A percentile compares a stretch with the other conserved stretches of the same genome.
Evolutionary conservation across 2,113 vertebrate species (phyloP).

Genomic region (Isurus oxyrinchus): DNA sequence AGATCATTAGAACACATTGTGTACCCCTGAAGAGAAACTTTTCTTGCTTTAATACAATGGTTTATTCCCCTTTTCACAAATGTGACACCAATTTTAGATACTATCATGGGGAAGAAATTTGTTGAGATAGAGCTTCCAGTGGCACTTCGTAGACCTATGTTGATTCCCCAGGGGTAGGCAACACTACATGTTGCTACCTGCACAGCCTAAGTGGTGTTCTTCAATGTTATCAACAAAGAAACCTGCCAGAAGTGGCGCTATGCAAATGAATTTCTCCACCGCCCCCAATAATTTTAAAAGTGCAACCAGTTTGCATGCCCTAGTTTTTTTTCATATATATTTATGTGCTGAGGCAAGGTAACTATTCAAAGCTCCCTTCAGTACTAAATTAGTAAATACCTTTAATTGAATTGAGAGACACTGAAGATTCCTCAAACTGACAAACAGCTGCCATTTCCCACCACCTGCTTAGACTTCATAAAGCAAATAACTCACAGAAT

Average conservation of each 20-base stretch:
- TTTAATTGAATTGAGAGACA: not conserved
- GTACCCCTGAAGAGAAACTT: not conserved
- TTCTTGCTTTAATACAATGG: not conserved
- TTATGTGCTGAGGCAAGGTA: not conserved
- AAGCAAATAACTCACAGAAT: not conserved
- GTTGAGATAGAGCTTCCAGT: not conserved
- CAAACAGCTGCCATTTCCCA: slow-evolving; percentile 8
- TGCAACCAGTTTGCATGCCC: not conserved
- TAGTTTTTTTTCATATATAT: not conserved
- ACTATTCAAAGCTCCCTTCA: slow-evolving; percentile 29
- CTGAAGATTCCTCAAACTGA: slow-evolving; percentile 4
- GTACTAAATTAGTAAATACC: slow-evolving; percentile 31
- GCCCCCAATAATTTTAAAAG: not conserved
- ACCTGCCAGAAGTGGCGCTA: not conserved
- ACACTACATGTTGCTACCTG: not conserved
- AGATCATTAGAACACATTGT: not conserved
- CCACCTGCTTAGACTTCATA: slow-evolving; percentile 16
- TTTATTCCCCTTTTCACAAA: not conserved
- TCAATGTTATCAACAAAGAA: not conserved
- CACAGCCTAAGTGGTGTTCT: not conserved
- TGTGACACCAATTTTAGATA: not conserved
- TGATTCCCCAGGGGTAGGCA: not conserved
- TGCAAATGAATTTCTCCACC: not conserved
- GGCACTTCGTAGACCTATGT: not conserved
- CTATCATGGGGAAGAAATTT: not conserved